Conservation (phyloP, 1,140 invertebrate genomes). For the Aplysia californica region DNA sequence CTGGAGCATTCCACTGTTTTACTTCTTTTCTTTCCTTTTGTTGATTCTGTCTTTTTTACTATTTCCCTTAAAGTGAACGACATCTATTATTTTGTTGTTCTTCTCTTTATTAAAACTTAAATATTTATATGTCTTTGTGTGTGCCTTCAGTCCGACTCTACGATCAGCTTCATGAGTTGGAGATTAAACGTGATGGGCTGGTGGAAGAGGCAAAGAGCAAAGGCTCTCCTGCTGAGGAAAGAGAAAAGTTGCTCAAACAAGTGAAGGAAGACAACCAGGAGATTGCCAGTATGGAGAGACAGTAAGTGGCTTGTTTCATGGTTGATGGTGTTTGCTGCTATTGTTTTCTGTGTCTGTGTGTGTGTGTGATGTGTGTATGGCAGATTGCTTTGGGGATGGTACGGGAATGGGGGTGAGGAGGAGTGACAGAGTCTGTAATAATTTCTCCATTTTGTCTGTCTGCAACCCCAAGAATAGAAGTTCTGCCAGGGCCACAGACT, state of each 20-base stretch:
- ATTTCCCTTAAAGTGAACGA: too few relatives aligned
- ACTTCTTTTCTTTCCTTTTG: too few relatives aligned
- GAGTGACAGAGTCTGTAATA: too few relatives aligned
- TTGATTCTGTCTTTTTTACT: too few relatives aligned
- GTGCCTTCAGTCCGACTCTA: slow-evolving; percentile 74
- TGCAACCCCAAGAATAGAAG: not conserved
- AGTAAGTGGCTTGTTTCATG: too few relatives aligned
- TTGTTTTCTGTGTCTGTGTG: not conserved
- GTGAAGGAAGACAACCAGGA: slow-evolving; percentile 86
- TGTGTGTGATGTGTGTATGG: not conserved
- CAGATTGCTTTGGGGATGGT: too few relatives aligned
- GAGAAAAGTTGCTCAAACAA: slow-evolving; percentile 78
- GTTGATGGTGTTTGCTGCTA: too few relatives aligned
- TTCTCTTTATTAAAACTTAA: too few relatives aligned
- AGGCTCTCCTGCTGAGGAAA: slow-evolving; percentile 80
- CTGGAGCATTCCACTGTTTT: too few relatives aligned
- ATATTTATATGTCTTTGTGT: too few relatives aligned
- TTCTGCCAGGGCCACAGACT: not conserved
- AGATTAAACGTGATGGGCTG: slow-evolving; percentile 76
- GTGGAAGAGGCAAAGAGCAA: slow-evolving; percentile 77
- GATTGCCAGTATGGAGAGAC: slow-evolving; percentile 80
- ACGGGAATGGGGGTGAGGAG: too few relatives aligned
- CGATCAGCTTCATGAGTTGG: slow-evolving; percentile 76
- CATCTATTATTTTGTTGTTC: too few relatives aligned
- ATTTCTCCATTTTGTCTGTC: not conserved